Conservation (phyloP, 2,113 vertebrate genomes). For the Sialia sialis region DNA sequence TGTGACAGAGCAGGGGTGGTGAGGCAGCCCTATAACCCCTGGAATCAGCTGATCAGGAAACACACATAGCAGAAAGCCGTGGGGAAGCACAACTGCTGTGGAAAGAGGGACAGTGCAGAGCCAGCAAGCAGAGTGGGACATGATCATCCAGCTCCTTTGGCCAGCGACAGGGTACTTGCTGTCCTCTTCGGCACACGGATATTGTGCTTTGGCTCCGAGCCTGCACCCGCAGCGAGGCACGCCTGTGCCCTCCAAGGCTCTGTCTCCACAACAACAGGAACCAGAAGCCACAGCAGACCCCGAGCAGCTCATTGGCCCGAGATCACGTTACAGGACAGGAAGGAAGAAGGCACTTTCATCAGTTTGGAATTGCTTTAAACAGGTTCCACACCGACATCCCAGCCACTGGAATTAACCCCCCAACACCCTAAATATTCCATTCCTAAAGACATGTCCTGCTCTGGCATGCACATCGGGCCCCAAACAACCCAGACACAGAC, state of each 20-base stretch:
- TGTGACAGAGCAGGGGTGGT: background rate
- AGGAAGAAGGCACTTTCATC: conserved; percentile 70
- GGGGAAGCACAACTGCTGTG: background rate
- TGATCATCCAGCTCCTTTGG: background rate
- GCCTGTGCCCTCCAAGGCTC: background rate
- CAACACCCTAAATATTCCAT: conserved; percentile 19
- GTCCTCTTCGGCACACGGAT: background rate
- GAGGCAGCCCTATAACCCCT: background rate
- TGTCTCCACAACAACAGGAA: conserved; percentile 67
- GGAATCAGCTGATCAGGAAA: background rate
- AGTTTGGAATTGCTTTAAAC: conserved; percentile 42
- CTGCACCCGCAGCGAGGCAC: background rate
- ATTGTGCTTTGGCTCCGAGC: fast-evolving
- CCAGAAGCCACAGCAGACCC: conserved; percentile 59
- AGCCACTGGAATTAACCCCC: conserved; percentile 65
- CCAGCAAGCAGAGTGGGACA: background rate
- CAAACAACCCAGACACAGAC: fast-evolving
- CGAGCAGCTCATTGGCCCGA: background rate
- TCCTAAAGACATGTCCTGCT: conserved; percentile 49
- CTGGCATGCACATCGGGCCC: background rate
- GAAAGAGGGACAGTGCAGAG: fast-evolving
- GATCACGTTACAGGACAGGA: conserved; percentile 70
- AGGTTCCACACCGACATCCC: conserved; percentile 1
- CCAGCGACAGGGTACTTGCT: background rate
- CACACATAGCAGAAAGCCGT: background rate